Evolutionary conservation across 2,797 vertebrate genomes (phyloP).

Genomic region (Lagodon rhomboides): DNA sequence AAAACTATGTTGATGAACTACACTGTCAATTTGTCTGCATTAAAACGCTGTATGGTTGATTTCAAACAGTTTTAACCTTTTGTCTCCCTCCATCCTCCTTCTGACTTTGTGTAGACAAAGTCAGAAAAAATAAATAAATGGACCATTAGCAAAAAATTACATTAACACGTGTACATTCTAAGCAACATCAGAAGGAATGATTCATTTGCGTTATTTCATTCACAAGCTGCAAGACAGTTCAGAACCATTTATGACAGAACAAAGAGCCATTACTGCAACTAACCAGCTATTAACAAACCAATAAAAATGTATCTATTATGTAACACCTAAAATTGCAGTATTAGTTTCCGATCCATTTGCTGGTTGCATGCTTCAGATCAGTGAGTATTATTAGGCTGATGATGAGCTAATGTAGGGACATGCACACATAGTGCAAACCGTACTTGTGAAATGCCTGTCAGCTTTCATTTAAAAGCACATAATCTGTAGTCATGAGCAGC

Average conservation of each 20-base stretch:
- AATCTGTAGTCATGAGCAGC: constrained; percentile 38
- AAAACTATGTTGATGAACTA: not conserved
- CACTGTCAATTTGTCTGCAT: not conserved
- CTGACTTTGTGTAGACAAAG: no score
- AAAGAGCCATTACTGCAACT: not conserved
- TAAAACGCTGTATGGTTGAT: not conserved
- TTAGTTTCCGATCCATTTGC: not conserved
- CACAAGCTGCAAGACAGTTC: not conserved
- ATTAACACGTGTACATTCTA: not conserved
- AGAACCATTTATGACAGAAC: not conserved
- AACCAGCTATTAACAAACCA: not conserved
- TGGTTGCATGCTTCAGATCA: not conserved
- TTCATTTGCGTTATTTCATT: not conserved
- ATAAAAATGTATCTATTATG: not conserved
- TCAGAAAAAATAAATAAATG: no score
- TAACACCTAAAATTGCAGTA: not conserved
- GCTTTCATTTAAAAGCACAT: constrained; percentile 21
- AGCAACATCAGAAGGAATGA: not conserved
- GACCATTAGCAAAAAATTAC: no score
- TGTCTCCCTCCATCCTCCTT: no score
- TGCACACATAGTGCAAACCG: not conserved
- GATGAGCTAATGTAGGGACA: not conserved
- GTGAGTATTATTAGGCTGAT: not conserved
- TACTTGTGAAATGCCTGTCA: constrained; percentile 27
- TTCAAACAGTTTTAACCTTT: no score